phyloP scores from a whole-genome alignment of 2,113 vertebrate genomes.

The Aythya baeri region DNA sequence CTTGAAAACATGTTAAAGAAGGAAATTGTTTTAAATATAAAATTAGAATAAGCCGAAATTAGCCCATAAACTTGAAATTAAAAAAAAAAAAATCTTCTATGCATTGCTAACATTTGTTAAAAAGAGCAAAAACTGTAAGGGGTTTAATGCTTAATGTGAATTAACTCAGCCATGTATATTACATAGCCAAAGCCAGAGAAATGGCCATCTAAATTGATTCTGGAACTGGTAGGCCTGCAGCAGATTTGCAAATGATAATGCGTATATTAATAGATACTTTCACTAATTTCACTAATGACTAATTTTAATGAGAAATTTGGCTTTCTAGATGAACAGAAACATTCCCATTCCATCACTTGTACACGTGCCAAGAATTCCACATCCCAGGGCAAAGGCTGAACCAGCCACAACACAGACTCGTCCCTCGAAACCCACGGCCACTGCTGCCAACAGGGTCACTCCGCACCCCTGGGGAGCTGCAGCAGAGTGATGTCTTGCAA shows the following conservation, averaged over 20 bases:
- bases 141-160: conserved; percentile 40
- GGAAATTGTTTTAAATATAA: conserved; percentile 52
- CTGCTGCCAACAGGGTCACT: neutral
- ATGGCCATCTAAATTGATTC: conserved; percentile 45
- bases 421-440: neutral
- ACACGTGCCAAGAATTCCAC: neutral
- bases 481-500: neutral
- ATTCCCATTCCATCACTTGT: neutral
- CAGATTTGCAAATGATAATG: conserved; percentile 49
- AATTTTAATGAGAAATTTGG: conserved; percentile 61
- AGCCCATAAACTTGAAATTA: conserved; percentile 37
- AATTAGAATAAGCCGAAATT: conserved; percentile 41
- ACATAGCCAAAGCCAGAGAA: conserved; percentile 16
- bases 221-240: conserved; percentile 48
- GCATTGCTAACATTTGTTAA: conserved; percentile 43
- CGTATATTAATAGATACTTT: conserved; percentile 50
- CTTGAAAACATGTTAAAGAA: conserved; percentile 11
- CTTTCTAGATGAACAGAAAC: conserved; percentile 39
- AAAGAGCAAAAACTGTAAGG: conserved; percentile 37
- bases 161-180: conserved; percentile 45
- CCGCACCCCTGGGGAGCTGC: neutral
- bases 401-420: rapidly evolving
- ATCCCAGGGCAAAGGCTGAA: neutral
- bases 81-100: neutral
- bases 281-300: conserved; percentile 55